phyloP scores from a whole-genome alignment of 2,113 vertebrate species.

The Deroptyus accipitrinus region DNA sequence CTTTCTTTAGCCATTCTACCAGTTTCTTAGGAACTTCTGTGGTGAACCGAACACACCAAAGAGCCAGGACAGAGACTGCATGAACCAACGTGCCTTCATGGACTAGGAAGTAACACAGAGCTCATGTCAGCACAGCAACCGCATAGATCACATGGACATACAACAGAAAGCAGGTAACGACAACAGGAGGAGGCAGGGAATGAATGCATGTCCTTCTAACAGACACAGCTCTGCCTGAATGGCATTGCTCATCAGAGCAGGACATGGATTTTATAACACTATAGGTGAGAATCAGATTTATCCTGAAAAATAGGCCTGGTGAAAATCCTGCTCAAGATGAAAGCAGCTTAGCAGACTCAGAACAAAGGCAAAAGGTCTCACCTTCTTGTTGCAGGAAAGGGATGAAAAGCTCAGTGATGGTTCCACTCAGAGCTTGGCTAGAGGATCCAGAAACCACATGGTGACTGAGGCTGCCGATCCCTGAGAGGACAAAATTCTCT shows the following conservation, averaged over 20 bases:
- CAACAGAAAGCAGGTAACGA: background rate
- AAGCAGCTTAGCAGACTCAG: background rate
- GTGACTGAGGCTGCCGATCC: conserved; percentile 91
- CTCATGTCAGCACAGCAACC: background rate
- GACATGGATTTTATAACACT: background rate
- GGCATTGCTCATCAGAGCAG: background rate
- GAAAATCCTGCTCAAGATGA: background rate
- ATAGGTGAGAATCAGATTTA: background rate
- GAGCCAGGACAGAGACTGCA: conserved; percentile 87
- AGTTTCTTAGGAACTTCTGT: conserved; percentile 86
- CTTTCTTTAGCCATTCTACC: conserved; percentile 93
- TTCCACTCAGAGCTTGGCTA: conserved; percentile 85
- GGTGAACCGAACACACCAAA: conserved; percentile 89
- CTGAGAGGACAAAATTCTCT: conserved; percentile 68
- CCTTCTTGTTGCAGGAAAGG: conserved; percentile 97
- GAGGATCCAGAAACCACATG: conserved; percentile 89
- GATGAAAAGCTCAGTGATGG: conserved; percentile 87
- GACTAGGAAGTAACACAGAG: conserved; percentile 73
- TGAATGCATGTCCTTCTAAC: background rate
- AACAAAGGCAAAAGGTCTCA: conserved; percentile 53
- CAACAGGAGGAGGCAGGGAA: background rate
- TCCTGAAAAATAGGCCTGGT: background rate
- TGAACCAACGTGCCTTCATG: conserved; percentile 94
- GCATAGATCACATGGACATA: background rate
- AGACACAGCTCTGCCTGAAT: background rate